phyloP scores from a whole-genome alignment of 2,797 vertebrate species.

The Propithecus deckenii region DNA sequence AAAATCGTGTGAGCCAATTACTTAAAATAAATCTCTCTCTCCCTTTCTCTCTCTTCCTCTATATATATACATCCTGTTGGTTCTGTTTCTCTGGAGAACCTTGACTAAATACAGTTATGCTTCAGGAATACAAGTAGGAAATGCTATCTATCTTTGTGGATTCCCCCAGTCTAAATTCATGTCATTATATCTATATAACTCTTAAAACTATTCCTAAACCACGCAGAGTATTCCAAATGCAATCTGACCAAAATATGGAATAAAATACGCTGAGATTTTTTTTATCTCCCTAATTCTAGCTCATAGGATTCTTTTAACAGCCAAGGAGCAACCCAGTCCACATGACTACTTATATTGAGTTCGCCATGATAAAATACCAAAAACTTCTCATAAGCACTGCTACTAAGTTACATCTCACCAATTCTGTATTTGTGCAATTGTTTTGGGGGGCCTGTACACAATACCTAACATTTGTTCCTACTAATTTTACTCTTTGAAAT shows the following conservation, averaged over 20 bases:
- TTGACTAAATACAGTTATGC: background rate
- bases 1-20: background rate
- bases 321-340: background rate
- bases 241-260: background rate
- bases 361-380: background rate
- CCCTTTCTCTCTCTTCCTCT: background rate
- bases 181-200: background rate
- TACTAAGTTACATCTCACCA: background rate
- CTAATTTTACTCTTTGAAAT: background rate
- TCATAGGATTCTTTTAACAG: background rate
- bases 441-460: background rate
- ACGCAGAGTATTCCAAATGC: background rate
- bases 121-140: background rate
- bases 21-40: background rate
- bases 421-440: background rate
- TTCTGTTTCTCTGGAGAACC: constrained; percentile 19
- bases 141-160: background rate
- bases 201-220: background rate
- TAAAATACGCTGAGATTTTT: background rate
- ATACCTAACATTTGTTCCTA: background rate
- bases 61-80: background rate
- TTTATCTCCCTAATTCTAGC: background rate
- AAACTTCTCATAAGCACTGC: background rate
- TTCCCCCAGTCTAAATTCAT: background rate
- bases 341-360: background rate